These are phyloP conservation scores for Trachemys scripta DNA, from an alignment of 2,113 vertebrate species.

Conservation along the genomic window DNA sequence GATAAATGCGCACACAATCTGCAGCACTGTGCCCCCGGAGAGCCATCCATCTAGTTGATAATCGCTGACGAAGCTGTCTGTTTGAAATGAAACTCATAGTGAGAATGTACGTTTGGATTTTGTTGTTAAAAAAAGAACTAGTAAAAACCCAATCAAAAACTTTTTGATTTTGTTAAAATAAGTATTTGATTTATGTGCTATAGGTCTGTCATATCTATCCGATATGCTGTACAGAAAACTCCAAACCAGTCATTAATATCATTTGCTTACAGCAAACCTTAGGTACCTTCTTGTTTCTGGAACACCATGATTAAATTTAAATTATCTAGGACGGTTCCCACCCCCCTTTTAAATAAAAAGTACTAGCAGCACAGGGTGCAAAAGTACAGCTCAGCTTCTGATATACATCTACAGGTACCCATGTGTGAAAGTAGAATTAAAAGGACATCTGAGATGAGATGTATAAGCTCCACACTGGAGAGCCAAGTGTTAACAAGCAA, in stretches of 20 bases:
- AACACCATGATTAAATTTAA: slow-evolving; percentile 45
- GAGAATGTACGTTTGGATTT: not conserved
- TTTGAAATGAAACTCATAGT: slow-evolving; percentile 16
- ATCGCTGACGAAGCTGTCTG: slow-evolving; percentile 91
- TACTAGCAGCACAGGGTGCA: slow-evolving; percentile 9
- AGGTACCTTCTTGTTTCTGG: not conserved
- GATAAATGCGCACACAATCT: slow-evolving; percentile 94
- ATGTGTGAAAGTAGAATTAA: not conserved
- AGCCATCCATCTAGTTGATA: slow-evolving; percentile 93
- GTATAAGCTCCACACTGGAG: not conserved
- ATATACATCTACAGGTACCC: slow-evolving; percentile 16
- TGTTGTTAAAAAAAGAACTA: slow-evolving; percentile 32
- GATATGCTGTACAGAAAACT: slow-evolving; percentile 29
- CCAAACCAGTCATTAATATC: not conserved
- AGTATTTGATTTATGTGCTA: slow-evolving; percentile 5
- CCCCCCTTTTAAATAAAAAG: not conserved
- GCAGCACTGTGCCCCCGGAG: slow-evolving; percentile 89
- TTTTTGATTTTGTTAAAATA: slow-evolving; percentile 9
- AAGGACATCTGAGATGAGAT: not conserved
- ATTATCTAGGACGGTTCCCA: not conserved
- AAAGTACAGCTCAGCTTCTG: slow-evolving; percentile 26
- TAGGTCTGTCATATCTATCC: not conserved
- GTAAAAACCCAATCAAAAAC: slow-evolving; percentile 28
- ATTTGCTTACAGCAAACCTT: slow-evolving; percentile 1
- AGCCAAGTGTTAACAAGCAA: not conserved